Evolutionary conservation across 2,113 vertebrate species (phyloP), one percentile per base, ranked within the genome.

Genomic region (Lathamus discolor): DNA sequence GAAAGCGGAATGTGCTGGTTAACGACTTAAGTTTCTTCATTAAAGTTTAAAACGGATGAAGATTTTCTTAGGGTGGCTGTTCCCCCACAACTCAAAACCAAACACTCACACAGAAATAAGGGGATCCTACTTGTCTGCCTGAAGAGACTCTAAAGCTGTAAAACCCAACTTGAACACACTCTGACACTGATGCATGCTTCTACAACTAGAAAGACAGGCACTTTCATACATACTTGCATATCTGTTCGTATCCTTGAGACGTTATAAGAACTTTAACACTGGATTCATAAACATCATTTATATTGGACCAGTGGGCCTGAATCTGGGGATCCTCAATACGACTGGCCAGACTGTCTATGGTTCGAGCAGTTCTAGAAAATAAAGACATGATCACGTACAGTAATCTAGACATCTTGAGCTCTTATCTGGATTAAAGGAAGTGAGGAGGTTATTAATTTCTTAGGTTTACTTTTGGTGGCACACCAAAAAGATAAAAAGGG

Each of bases 241-340:
- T 99, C 95, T 99, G 99, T 93, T 99, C 99, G 29, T 99, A 99
- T 81, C 99, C 99, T 96, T 99, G 99, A 18, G 99, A 99, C 8
- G 99, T 99, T 96, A 99, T 99, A 87, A 99, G 98, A 76, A 99
- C 99, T 96, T 99, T 99, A 77, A 99, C 99, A 31, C 99, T 99
- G 68, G 99, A 99, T 95, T 99, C 99, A 27, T 99, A 99, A 80
- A 99, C 99, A 18, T 99, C 99, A 44, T 99, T 99, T 85, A 99
- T 99, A 93, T 99, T 99, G 73, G 99, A 99, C 99, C 99, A 99
- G 79, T 99, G 99, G 43, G 99, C 99, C 95, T 99, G 99, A 90
- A 99, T 99, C 98, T 99, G 99, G 25, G 99, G 99, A 94, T 99
- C 99, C 82, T 99, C 99, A 28, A 99, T 99, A 22, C 99, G 98